A percentile compares a stretch with the other conserved stretches of the same genome.
phyloP scores from a whole-genome alignment of 2,113 vertebrate genomes.

The Etheostoma spectabile region DNA sequence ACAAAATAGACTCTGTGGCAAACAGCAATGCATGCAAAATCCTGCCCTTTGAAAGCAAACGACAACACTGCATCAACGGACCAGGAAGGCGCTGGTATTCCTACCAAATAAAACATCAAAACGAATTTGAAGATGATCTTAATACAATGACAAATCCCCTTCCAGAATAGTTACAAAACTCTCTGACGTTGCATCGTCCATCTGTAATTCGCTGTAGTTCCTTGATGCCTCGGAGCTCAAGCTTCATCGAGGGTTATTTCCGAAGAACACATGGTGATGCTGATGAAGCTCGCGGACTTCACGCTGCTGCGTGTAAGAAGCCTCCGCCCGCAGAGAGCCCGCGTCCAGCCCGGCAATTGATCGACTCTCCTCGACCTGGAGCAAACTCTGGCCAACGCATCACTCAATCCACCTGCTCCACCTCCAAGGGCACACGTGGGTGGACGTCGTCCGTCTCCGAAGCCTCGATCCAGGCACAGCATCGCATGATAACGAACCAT shows the following conservation, averaged over 20 bases:
- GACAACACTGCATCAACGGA: too few relatives aligned
- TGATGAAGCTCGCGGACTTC: slow-evolving; percentile 89
- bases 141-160: too few relatives aligned
- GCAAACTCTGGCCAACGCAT: slow-evolving; percentile 95
- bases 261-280: slow-evolving; percentile 87
- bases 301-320: slow-evolving; percentile 96
- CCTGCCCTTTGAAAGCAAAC: too few relatives aligned
- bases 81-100: too few relatives aligned
- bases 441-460: slow-evolving; percentile 71
- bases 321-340: slow-evolving; percentile 86
- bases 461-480: slow-evolving; percentile 34
- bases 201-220: slow-evolving; percentile 66
- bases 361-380: slow-evolving; percentile 93
- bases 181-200: not conserved
- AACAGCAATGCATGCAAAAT: too few relatives aligned
- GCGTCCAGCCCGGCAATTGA: slow-evolving; percentile 72
- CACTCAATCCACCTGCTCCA: slow-evolving; percentile 98
- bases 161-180: not conserved
- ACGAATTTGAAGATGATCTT: too few relatives aligned
- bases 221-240: slow-evolving; percentile 82
- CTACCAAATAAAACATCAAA: too few relatives aligned
- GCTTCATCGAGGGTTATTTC: slow-evolving; percentile 87
- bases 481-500: too few relatives aligned
- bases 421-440: slow-evolving; percentile 97
- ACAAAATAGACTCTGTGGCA: too few relatives aligned